phyloP scores from a whole-genome alignment of 2,113 vertebrate species.

The Leuciscus idus region DNA sequence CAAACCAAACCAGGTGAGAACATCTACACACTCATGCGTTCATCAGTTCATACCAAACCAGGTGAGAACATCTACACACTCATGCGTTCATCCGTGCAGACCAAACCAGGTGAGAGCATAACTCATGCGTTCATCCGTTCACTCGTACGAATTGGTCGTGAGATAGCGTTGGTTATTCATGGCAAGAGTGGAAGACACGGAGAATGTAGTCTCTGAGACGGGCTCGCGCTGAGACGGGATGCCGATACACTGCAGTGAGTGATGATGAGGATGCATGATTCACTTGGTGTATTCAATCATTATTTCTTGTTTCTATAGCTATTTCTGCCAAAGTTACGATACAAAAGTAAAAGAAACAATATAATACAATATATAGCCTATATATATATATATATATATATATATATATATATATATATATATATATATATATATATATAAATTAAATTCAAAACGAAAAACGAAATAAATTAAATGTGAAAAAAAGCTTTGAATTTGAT shows the following conservation, averaged over 20 bases:
- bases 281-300: background rate
- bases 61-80: constrained; percentile 71
- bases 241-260: background rate
- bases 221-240: background rate
- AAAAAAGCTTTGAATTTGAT: background rate
- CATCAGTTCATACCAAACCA: constrained; percentile 67
- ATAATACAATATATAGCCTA: background rate
- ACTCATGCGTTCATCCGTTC: background rate
- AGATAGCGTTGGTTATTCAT: no score
- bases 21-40: background rate
- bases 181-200: no score
- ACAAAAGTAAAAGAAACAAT: background rate
- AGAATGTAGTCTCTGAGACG: no score
- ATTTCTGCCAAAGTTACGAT: background rate
- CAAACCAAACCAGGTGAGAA: constrained; percentile 79
- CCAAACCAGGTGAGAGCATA: constrained; percentile 79
- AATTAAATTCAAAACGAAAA: background rate
- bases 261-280: background rate
- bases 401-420: no score
- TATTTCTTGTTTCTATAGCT: background rate
- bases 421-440: no score
- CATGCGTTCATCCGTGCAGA: background rate
- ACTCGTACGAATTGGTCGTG: no score
- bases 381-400: no score
- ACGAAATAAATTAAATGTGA: background rate